Conservation (phyloP, 1,140 invertebrate genomes). For the Euwallacea fornicatus region DNA sequence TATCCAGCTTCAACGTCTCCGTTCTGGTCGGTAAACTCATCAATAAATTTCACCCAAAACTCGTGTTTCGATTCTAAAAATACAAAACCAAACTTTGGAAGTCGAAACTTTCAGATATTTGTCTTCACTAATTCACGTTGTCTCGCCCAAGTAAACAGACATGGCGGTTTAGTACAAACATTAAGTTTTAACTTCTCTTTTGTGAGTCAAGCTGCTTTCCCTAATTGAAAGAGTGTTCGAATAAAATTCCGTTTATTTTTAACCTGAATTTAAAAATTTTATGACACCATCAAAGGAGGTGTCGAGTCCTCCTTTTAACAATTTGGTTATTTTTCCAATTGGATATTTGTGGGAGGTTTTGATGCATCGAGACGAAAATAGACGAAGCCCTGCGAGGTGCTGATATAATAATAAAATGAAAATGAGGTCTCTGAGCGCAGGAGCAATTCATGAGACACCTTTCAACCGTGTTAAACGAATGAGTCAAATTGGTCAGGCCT, state of each 20-base stretch:
- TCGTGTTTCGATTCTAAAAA: slow-evolving; percentile 16
- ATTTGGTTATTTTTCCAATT: not conserved
- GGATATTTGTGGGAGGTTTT: too few relatives aligned
- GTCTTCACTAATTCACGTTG: slow-evolving; percentile 23
- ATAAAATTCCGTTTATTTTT: slow-evolving; percentile 2
- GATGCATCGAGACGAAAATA: too few relatives aligned
- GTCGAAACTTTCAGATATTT: slow-evolving; percentile 19
- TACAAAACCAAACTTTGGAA: not conserved
- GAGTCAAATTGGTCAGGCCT: not conserved
- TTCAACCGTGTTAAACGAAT: not conserved
- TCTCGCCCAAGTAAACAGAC: slow-evolving; percentile 21
- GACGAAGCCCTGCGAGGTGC: too few relatives aligned
- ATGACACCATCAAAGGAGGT: not conserved
- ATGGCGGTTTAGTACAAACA: slow-evolving; percentile 12
- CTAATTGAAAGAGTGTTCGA: not conserved
- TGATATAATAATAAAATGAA: too few relatives aligned
- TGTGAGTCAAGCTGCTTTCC: not conserved
- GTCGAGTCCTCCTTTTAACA: not conserved
- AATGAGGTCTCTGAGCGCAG: too few relatives aligned
- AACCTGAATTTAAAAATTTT: slow-evolving; percentile 6
- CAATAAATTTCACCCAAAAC: slow-evolving; percentile 4
- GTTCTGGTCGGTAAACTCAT: not conserved
- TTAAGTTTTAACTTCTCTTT: slow-evolving; percentile 4
- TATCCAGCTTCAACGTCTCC: not conserved
- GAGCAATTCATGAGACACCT: not conserved